These are phyloP conservation scores for Phalacrocorax carbo DNA, from an alignment of 2,113 vertebrate species.

Conservation along the genomic window DNA sequence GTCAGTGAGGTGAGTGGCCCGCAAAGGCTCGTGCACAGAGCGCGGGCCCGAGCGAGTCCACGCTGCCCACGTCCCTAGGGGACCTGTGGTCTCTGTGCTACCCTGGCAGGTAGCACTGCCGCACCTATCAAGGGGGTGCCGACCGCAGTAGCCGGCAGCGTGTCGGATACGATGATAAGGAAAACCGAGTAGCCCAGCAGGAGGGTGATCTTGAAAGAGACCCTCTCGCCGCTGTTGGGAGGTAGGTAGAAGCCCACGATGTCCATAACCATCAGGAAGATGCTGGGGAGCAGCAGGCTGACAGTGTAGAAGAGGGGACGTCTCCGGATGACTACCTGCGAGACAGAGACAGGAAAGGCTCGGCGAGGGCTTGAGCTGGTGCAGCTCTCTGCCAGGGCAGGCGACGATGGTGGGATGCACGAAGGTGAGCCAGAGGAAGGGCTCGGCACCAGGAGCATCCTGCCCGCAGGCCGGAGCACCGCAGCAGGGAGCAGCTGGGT, in stretches of 20 bases:
- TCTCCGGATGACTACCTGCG: constrained; percentile 91
- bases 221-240: constrained; percentile 93
- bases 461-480: background rate
- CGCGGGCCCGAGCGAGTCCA: background rate
- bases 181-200: constrained; percentile 97
- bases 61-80: background rate
- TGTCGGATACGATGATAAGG: constrained; percentile 97
- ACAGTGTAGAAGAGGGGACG: constrained; percentile 94
- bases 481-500: background rate
- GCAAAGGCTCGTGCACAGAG: background rate
- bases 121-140: constrained; percentile 93
- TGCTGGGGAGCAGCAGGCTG: constrained; percentile 91
- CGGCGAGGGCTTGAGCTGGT: background rate
- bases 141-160: constrained; percentile 89
- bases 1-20: background rate
- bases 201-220: constrained; percentile 98
- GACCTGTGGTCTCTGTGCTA: background rate
- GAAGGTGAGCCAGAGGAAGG: background rate
- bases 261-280: constrained; percentile 97
- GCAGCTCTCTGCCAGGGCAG: background rate
- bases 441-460: background rate
- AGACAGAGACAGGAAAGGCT: background rate
- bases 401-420: background rate
- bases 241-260: constrained; percentile 96
- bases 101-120: rapidly evolving